phyloP scores from a whole-genome alignment of 1,140 invertebrate species.

The Thaumatotibia leucotreta region DNA sequence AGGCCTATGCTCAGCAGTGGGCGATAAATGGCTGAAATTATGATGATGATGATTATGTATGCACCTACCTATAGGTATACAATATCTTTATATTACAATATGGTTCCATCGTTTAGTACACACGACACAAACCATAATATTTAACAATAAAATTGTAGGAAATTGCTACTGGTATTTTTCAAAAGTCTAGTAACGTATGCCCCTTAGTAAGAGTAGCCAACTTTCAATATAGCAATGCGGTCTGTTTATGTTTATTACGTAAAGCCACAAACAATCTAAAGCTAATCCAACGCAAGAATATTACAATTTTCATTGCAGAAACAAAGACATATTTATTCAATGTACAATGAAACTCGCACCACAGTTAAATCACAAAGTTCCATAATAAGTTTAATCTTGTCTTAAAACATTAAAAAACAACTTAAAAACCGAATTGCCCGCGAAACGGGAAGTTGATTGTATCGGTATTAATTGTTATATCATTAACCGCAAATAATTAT shows the following conservation, averaged over 20 bases:
- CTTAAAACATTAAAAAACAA: neutral
- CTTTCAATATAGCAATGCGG: neutral
- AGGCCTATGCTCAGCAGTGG: too few relatives aligned
- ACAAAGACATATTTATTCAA: neutral
- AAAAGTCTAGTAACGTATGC: neutral
- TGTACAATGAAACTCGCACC: neutral
- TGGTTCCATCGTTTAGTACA: too few relatives aligned
- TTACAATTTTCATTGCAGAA: neutral
- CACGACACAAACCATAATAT: too few relatives aligned
- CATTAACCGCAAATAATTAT: too few relatives aligned
- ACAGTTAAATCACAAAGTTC: neutral
- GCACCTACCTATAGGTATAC: too few relatives aligned
- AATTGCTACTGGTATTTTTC: neutral
- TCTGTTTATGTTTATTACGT: neutral
- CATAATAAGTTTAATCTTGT: neutral
- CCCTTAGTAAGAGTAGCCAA: neutral
- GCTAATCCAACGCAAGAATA: neutral
- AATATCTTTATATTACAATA: too few relatives aligned
- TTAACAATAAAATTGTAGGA: too few relatives aligned
- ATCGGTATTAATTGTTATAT: too few relatives aligned
- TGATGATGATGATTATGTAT: too few relatives aligned
- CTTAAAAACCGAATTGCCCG: neutral
- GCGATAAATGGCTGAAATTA: too few relatives aligned
- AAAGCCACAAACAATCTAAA: neutral
- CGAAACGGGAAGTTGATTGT: too few relatives aligned